Percentiles rank a stretch among this genome's conserved stretches.
phyloP scores from a whole-genome alignment of 2,113 vertebrate species.

The Neotragus pygmaeus region DNA sequence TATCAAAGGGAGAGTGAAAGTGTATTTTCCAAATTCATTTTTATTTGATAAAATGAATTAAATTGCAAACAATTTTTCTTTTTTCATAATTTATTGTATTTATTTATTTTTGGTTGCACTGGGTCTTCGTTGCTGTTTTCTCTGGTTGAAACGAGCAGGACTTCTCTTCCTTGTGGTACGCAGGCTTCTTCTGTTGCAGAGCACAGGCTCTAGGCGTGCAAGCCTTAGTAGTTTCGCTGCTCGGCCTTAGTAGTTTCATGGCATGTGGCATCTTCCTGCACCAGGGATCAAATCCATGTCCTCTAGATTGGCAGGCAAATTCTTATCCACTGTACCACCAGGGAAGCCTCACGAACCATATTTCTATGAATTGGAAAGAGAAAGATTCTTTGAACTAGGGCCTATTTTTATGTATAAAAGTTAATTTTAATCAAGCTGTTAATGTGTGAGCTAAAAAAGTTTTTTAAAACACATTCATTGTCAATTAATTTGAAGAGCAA shows the following conservation, averaged over 20 bases:
- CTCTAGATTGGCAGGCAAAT: not conserved
- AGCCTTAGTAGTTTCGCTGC: not conserved
- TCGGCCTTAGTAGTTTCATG: not conserved
- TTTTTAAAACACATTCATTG: not conserved
- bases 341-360: not conserved
- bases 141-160: not conserved
- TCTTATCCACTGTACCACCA: not conserved
- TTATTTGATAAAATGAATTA: not conserved
- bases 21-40: not conserved
- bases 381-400: not conserved
- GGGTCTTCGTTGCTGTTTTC: not conserved
- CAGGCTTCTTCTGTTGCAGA: not conserved
- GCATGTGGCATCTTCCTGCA: not conserved
- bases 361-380: not conserved
- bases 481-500: conserved; percentile 7
- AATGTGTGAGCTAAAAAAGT: not conserved
- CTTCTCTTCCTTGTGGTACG: not conserved
- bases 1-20: not conserved
- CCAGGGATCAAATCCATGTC: not conserved
- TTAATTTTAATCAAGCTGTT: not conserved
- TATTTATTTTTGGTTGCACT: not conserved
- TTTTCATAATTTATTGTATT: not conserved
- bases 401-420: not conserved
- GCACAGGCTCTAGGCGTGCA: not conserved
- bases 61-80: not conserved